Conservation (phyloP, 2,888 invertebrate genomes). For the Celastrina argiolus region DNA sequence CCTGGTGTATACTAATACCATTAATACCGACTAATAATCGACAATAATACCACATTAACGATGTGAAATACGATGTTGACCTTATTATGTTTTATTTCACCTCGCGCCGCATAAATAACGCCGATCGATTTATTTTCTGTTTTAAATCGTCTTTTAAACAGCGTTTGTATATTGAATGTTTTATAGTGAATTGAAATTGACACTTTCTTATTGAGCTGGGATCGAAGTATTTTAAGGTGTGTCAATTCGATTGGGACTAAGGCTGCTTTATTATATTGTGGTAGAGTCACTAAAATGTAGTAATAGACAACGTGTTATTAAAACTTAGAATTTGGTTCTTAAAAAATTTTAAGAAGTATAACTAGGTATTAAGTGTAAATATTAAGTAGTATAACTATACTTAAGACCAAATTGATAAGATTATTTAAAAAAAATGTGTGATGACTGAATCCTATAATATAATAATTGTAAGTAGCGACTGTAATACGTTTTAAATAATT, state of each 20-base stretch:
- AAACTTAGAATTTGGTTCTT: too few species aligned
- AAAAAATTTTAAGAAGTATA: too few species aligned
- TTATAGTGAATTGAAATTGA: not conserved
- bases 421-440: too few species aligned
- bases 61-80: conserved; percentile 20
- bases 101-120: not conserved
- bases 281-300: not conserved
- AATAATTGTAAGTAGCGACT: too few species aligned
- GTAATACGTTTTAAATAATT: too few species aligned
- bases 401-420: too few species aligned
- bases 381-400: too few species aligned
- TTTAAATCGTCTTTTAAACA: conserved; percentile 19
- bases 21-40: conserved; percentile 44
- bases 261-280: too few species aligned
- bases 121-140: conserved; percentile 24
- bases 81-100: conserved; percentile 16
- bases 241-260: too few species aligned
- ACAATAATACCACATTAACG: conserved; percentile 38
- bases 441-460: too few species aligned
- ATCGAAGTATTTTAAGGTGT: not conserved
- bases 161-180: conserved; percentile 3
- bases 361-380: too few species aligned
- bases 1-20: conserved; percentile 48
- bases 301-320: too few species aligned
- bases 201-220: not conserved